Evolutionary conservation across 2,888 invertebrate genomes (phyloP).

Genomic region (Caenorhabditis sp.): DNA sequence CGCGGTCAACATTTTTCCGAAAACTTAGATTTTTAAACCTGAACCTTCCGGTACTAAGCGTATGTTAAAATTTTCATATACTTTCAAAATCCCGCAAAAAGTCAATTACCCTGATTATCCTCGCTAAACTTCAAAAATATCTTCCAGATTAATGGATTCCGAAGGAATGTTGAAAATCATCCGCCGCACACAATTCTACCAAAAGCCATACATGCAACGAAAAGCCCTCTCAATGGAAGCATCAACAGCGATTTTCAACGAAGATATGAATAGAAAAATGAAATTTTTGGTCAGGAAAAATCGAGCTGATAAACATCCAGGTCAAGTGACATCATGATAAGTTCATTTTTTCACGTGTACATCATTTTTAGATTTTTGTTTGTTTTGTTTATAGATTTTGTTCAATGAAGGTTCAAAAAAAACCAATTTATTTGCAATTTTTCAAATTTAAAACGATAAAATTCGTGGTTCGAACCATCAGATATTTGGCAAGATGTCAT

Average conservation of each 20-base stretch:
- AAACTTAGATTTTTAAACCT: too few species aligned
- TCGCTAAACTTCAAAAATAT: too few species aligned
- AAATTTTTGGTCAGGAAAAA: constrained; percentile 68
- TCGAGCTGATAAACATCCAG: constrained; percentile 67
- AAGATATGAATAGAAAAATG: constrained; percentile 70
- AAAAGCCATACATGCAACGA: constrained; percentile 73
- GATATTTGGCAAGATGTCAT: not conserved
- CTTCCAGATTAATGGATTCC: constrained; percentile 68
- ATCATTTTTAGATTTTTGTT: too few species aligned
- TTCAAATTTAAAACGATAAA: not conserved
- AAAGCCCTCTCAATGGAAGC: constrained; percentile 72
- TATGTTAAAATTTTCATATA: too few species aligned
- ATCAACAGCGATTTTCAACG: constrained; percentile 72
- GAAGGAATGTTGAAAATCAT: constrained; percentile 71
- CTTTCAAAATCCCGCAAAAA: too few species aligned
- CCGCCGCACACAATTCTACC: constrained; percentile 71
- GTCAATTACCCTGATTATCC: too few species aligned
- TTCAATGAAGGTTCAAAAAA: not conserved
- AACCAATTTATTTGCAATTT: not conserved
- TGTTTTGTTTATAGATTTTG: not conserved
- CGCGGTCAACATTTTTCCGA: too few species aligned
- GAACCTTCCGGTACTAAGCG: too few species aligned
- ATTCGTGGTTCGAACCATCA: not conserved
- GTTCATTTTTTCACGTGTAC: too few species aligned
- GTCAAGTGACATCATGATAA: constrained; percentile 54